phyloP scores from a whole-genome alignment of 2,888 invertebrate genomes.

The Troides aeacus region DNA sequence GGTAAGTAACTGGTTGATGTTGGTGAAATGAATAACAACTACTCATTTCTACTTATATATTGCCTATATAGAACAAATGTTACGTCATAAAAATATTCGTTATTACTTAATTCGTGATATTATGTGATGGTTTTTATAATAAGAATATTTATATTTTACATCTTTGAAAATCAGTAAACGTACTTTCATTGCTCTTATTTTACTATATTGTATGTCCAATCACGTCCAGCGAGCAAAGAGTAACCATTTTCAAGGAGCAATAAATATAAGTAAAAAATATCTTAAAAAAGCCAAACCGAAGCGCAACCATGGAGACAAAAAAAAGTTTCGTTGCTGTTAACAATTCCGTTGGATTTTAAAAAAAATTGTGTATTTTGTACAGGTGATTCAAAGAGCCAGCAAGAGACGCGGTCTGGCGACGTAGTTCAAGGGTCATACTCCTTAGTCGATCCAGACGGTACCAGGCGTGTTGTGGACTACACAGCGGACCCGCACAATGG shows the following conservation, averaged over 20 bases:
- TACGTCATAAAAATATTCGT: too few relatives aligned
- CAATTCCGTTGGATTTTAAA: background rate
- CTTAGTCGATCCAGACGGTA: conserved; percentile 82
- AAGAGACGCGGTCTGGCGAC: conserved; percentile 80
- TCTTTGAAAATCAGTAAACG: too few relatives aligned
- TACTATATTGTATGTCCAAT: too few relatives aligned
- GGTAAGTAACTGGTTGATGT: conserved; percentile 63
- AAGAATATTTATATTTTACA: too few relatives aligned
- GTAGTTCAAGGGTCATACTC: conserved; percentile 84
- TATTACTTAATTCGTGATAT: too few relatives aligned
- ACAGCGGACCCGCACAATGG: conserved; percentile 84
- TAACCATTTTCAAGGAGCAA: too few relatives aligned
- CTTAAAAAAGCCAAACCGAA: too few relatives aligned
- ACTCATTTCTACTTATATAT: background rate
- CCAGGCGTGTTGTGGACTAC: conserved; percentile 82
- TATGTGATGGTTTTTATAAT: too few relatives aligned
- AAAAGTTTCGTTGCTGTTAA: background rate
- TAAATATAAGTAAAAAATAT: too few relatives aligned
- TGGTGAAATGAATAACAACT: background rate
- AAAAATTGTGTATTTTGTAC: conserved; percentile 19
- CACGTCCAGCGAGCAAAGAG: too few relatives aligned
- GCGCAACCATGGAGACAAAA: background rate
- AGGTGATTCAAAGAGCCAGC: conserved; percentile 75
- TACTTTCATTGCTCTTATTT: too few relatives aligned
- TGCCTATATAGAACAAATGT: too few relatives aligned